These are phyloP conservation scores for Loriculus beryllinus DNA, from an alignment of 2,797 vertebrate species.

Conservation along the genomic window DNA sequence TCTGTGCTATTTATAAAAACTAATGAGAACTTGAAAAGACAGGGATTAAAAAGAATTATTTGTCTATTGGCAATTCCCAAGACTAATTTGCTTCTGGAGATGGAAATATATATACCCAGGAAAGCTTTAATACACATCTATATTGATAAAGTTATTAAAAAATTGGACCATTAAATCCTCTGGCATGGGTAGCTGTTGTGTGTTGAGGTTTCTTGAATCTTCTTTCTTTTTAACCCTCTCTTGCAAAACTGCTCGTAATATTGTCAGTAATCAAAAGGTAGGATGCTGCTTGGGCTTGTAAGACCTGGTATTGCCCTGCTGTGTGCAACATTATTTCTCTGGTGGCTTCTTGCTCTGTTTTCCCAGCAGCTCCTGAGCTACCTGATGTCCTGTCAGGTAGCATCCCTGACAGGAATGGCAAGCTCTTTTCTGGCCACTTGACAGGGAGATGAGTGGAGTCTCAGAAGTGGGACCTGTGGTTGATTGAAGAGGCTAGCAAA, in stretches of 20 bases:
- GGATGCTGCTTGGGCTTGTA: not conserved
- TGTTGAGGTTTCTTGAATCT: not conserved
- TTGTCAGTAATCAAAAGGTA: not conserved
- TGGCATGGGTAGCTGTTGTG: not conserved
- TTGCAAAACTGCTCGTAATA: not conserved
- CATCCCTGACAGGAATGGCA: not conserved
- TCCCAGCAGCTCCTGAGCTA: not conserved
- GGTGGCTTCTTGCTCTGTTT: not conserved
- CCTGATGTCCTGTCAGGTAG: not conserved
- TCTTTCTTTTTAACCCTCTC: not conserved
- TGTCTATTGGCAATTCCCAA: constrained; percentile 16
- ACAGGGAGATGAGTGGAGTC: rapidly evolving
- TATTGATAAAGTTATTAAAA: constrained; percentile 41
- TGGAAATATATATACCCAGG: not conserved
- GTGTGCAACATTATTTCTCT: not conserved
- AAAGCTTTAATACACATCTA: constrained; percentile 26
- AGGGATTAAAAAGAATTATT: constrained; percentile 55
- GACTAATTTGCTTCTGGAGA: constrained; percentile 29
- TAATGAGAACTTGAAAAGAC: constrained; percentile 35
- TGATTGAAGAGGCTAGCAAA: not conserved
- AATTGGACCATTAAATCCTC: not conserved
- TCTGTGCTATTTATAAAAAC: constrained; percentile 31
- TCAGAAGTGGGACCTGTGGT: not conserved
- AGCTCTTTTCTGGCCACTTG: not conserved
- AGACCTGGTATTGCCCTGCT: not conserved